phyloP scores from a whole-genome alignment of 2,888 invertebrate species.

The Sycophila texana region DNA sequence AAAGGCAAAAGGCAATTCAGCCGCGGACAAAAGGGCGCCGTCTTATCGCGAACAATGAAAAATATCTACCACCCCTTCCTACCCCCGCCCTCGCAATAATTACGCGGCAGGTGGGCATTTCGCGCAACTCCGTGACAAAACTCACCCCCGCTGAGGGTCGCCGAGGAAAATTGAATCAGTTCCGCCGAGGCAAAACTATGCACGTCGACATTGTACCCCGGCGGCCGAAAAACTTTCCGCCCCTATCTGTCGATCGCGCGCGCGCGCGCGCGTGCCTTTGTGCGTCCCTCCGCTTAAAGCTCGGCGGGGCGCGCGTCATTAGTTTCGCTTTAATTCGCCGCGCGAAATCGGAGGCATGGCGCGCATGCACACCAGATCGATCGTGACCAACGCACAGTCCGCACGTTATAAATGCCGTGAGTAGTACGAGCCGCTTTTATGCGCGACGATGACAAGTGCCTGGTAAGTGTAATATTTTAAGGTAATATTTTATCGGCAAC shows the following conservation, averaged over 20 bases:
- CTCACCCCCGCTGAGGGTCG: neutral
- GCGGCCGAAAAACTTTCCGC: conserved; percentile 12
- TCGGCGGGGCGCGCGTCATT: conserved; percentile 13
- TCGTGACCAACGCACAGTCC: neutral
- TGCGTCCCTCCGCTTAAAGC: neutral
- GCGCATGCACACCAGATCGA: conserved; percentile 7
- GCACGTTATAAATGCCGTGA: neutral
- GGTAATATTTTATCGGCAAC: neutral
- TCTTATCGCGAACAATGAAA: conserved; percentile 20
- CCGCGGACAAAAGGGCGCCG: neutral
- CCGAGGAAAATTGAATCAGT: conserved; percentile 16
- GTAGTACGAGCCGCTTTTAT: neutral
- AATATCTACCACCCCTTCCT: neutral
- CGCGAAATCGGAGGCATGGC: neutral
- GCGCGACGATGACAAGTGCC: conserved; percentile 11
- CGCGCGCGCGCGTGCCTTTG: too few relatives aligned
- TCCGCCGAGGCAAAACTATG: neutral
- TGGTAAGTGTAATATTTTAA: too few relatives aligned
- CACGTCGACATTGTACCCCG: too few relatives aligned
- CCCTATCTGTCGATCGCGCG: too few relatives aligned
- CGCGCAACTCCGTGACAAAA: neutral
- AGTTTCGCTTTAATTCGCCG: conserved; percentile 41
- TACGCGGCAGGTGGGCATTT: neutral
- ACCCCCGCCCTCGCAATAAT: neutral
- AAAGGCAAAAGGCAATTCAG: neutral